Percentiles rank a stretch among this genome's conserved stretches.
phyloP scores from a whole-genome alignment of 2,888 invertebrate genomes.

The Ceramica pisi region DNA sequence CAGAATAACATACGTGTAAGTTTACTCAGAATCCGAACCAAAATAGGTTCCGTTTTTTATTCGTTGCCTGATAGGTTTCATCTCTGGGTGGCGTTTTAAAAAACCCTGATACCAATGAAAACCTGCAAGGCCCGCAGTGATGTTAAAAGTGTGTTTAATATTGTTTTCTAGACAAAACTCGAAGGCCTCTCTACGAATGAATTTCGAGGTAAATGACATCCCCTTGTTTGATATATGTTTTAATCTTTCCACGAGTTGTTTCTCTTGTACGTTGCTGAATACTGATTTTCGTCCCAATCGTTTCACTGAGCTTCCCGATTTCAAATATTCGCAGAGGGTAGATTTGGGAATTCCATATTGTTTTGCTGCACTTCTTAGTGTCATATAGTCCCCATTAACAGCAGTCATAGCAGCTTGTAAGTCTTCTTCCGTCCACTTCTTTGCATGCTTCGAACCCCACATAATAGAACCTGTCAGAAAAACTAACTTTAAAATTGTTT shows the following conservation, averaged over 20 bases:
- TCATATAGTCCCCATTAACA: background rate
- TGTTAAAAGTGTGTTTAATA: background rate
- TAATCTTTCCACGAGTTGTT: slow-evolving; percentile 1
- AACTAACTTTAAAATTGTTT: background rate
- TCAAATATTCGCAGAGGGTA: slow-evolving; percentile 13
- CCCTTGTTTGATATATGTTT: background rate
- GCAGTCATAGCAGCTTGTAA: background rate
- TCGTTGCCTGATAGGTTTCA: background rate
- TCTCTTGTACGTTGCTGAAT: slow-evolving; percentile 15
- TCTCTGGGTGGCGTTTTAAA: slow-evolving; percentile 4
- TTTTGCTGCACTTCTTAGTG: background rate
- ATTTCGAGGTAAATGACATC: background rate
- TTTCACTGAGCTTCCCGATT: slow-evolving; percentile 6
- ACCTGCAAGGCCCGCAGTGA: background rate
- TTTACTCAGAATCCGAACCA: background rate
- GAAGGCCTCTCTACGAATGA: slow-evolving; percentile 1
- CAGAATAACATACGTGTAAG: background rate
- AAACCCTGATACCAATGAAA: background rate
- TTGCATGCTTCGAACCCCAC: background rate
- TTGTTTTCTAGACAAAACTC: slow-evolving; percentile 12
- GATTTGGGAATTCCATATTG: background rate
- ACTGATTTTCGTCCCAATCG: background rate
- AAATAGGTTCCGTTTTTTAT: background rate
- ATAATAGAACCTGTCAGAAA: background rate
- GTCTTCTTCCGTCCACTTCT: background rate